Evolutionary conservation across 2,888 invertebrate genomes (phyloP), one percentile per base, ranked within the genome.

Genomic region (Thereva unica): DNA sequence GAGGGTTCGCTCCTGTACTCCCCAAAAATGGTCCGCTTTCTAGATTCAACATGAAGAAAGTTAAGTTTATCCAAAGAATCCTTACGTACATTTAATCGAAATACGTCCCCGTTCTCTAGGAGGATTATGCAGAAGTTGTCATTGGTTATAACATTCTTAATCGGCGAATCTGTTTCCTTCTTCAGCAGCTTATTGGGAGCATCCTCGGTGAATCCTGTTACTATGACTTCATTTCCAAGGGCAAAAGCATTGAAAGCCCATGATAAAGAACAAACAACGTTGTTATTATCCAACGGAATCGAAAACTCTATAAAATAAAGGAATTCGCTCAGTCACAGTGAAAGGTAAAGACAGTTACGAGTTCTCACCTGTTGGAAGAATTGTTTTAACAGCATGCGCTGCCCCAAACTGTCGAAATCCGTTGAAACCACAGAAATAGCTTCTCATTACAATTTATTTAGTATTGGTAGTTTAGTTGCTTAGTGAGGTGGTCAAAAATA

Each of bases 231-330:
- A 7, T 71, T 71, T 3, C 64, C 71, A 2, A 34, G n/a, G 2
- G 76, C 76, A 61, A 74, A 71, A 1, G 74, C 74, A 38, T 76
- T 77, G 66, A 75, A 78, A 45, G 75, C 76, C 79, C 80, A 81
- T 6, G 72, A 72, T 72, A 41, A 73, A 35, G 23, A 72, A 75
- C 67, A 59, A 6, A 42, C 42, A 6, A 12, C 5, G 41, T 59
- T 10, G n/a, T 38, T 44, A 8, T 41, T 12, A 10, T 12, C 34
- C 23, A 34, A 7, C 42, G 40, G 23, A 50, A 40, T 34, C 23
- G 47, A 38, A 12, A 68, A 64, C 65, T 68, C 67, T 64, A 65
- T 66, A 69, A 67, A 53, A 56, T 40, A 40, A 47, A 57, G 10
- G 12, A 56, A 55, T 55, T 44, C 2, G 1, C n/a, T 47, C 34